A percentile compares a stretch with the other conserved stretches of the same genome.
phyloP scores from a whole-genome alignment of 2,797 vertebrate species.

The Limosa lapponica region DNA sequence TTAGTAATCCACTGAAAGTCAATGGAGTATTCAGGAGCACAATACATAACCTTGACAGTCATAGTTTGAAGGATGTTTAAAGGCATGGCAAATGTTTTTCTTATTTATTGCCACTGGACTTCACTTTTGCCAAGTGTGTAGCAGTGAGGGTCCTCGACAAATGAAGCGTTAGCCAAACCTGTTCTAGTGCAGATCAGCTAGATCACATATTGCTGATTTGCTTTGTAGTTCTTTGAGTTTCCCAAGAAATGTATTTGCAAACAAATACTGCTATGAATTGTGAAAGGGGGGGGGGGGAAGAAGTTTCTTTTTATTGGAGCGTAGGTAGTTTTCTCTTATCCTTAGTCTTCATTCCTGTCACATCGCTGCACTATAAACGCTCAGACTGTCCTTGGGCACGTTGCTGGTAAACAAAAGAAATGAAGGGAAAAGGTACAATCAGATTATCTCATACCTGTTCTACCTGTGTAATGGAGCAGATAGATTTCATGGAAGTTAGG shows the following conservation, averaged over 20 bases:
- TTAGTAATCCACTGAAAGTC: slow-evolving; percentile 25
- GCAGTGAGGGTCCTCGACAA: neutral
- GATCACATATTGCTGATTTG: neutral
- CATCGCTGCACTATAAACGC: neutral
- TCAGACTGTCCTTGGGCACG: neutral
- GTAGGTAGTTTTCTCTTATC: neutral
- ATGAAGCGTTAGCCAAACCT: neutral
- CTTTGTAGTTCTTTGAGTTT: neutral
- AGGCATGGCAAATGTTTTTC: neutral
- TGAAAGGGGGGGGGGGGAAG: neutral
- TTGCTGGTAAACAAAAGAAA: neutral
- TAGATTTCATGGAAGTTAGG: neutral
- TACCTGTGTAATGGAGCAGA: neutral
- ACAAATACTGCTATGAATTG: neutral
- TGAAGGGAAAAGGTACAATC: neutral
- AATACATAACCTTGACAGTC: neutral
- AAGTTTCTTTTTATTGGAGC: neutral
- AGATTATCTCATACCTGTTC: neutral
- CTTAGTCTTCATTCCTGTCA: neutral
- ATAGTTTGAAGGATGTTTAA: neutral
- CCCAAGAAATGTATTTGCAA: neutral
- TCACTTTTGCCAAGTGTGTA: neutral
- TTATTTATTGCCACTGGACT: neutral
- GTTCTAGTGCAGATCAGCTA: neutral
- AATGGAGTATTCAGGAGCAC: neutral